Base-by-base conservation (phyloP, 2,888 invertebrate species). In the Herminia tarsipennalis region DNA sequence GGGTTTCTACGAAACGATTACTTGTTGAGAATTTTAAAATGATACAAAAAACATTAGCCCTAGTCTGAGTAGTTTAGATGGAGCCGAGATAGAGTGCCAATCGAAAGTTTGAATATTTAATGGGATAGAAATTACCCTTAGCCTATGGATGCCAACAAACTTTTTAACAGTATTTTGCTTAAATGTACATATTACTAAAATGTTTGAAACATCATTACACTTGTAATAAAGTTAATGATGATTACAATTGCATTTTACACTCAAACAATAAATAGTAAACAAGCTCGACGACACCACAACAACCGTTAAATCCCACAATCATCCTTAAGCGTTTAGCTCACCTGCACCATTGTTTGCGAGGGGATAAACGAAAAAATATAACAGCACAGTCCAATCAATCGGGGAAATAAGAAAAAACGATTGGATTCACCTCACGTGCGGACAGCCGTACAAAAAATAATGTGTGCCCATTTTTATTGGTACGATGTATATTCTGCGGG, bases 351-450 rank as follows among this genome's bases (percentile, higher is more conserved):
- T 71, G 71, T 72, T 80, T 84, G 85, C 76, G 83, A 82, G 79
- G 69, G 70, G 77, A 76, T 76, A 78, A 78, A 78, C 73, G 77
- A 71, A 81, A 80, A 82, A 76, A 78, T 41, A 80, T 73, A 66
- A 76, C 68, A 63, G 55, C 73, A 59, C 73, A 61, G 74, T 73
- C 88, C 86, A 87, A 86, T 88, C 88, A 88, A 86, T 84, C 83
- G 80, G 75, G 76, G 74, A 68, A 72, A 78, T 75, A 85, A 81
- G 81, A 84, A 81, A 82, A 86, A 83, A 82, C 81, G 79, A 86
- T 86, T 76, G 82, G 70, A 88, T 88, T 86, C 88, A 66, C 72
- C 83, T 85, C 88, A 88, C 88, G 88, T 83, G 68, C 78, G 71
- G 71, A 66, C 71, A 69, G 70, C 64, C 70, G 67, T 54, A 56